A percentile compares a stretch with the other conserved stretches of the same genome.
Evolutionary conservation across 2,797 vertebrate genomes (phyloP).

Genomic region (Pogoniulus pusillus): DNA sequence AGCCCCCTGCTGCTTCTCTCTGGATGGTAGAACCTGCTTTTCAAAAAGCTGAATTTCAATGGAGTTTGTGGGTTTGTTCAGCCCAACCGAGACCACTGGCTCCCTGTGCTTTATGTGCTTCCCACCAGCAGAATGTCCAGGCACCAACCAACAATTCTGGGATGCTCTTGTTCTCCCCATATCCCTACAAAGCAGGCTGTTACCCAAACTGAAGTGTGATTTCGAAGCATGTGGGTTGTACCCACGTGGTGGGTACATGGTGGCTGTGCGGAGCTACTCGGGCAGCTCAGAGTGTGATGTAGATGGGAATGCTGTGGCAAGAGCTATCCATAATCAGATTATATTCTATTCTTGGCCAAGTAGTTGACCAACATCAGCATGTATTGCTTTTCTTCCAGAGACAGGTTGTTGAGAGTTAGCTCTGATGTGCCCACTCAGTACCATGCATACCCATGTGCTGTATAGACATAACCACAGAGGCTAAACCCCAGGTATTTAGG

Average conservation of each 20-base stretch:
- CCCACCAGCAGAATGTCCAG: accelerated
- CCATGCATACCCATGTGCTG: neutral
- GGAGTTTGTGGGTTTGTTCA: neutral
- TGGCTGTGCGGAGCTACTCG: neutral
- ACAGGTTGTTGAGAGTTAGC: neutral
- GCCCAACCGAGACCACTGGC: neutral
- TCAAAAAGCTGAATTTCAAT: conserved; percentile 17
- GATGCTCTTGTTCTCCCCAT: neutral
- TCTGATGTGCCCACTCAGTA: neutral
- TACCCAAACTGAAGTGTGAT: neutral
- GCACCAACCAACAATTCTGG: accelerated
- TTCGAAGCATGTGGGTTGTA: neutral
- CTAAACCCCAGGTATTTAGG: conserved; percentile 51
- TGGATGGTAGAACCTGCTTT: conserved; percentile 13
- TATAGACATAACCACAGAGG: conserved; percentile 25
- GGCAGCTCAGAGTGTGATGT: neutral
- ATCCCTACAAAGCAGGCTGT: neutral
- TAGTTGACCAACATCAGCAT: neutral
- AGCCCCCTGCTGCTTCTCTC: conserved; percentile 5
- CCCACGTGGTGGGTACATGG: neutral
- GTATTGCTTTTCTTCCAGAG: neutral
- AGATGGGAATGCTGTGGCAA: neutral
- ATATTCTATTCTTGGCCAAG: neutral
- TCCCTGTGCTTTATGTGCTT: neutral
- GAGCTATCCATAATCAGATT: neutral